Evolutionary conservation across 2,113 vertebrate genomes (phyloP).

Genomic region (Megalops atlanticus): DNA sequence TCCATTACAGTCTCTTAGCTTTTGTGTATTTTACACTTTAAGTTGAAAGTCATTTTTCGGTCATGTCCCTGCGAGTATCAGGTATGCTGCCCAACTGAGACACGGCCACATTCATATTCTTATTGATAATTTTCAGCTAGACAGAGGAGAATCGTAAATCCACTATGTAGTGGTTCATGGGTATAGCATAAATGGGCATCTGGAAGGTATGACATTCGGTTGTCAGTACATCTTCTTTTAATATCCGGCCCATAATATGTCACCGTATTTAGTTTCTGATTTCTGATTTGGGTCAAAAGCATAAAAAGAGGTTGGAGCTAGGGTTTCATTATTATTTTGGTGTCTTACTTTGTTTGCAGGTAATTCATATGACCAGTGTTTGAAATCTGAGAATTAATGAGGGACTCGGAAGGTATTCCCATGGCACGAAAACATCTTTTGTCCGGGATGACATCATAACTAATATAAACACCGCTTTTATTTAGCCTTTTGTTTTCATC

Average conservation of each 20-base stretch:
- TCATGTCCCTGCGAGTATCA: too few relatives aligned
- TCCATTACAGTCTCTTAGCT: too few relatives aligned
- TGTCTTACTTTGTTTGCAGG: background rate
- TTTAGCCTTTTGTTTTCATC: background rate
- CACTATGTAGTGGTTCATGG: background rate
- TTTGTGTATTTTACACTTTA: too few relatives aligned
- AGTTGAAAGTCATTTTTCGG: too few relatives aligned
- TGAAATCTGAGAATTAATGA: background rate
- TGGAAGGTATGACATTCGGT: background rate
- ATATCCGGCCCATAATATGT: background rate
- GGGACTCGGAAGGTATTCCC: background rate
- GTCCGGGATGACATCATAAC: background rate
- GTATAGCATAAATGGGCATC: background rate
- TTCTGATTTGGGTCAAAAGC: too few relatives aligned
- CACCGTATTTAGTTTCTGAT: background rate
- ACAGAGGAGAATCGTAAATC: background rate
- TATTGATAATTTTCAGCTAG: background rate
- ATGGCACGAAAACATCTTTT: background rate
- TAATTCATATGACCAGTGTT: background rate
- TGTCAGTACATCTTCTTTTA: background rate
- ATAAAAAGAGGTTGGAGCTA: background rate
- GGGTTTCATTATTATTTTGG: background rate
- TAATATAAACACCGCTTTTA: background rate
- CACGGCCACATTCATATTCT: background rate
- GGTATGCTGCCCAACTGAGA: too few relatives aligned